Evolutionary conservation across 30 jellyfish, hydroid and myxozoan genomes (phyloP).

Genomic region (Chironex yamaguchii): DNA sequence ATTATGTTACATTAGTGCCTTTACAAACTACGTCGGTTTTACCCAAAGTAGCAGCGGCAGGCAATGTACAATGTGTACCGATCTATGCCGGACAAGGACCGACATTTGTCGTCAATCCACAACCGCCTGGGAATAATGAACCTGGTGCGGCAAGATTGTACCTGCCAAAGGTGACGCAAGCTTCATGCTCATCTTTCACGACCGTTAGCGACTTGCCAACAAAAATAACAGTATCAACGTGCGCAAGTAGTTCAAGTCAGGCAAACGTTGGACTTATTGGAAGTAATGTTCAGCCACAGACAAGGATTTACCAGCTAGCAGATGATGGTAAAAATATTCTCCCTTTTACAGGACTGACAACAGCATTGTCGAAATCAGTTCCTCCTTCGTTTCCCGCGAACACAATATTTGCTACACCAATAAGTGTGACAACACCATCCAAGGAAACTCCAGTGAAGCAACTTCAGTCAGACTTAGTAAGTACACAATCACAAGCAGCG

Average conservation of each 20-base stretch:
- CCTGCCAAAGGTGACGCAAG: slow-evolving; percentile 70
- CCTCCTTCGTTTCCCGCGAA: neutral
- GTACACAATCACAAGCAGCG: neutral
- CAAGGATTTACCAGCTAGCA: neutral
- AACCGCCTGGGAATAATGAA: slow-evolving; percentile 70
- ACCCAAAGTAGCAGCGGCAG: slow-evolving; percentile 25
- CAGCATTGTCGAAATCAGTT: neutral
- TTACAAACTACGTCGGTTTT: slow-evolving; percentile 4
- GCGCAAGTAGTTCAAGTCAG: neutral
- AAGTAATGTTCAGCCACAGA: neutral
- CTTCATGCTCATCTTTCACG: neutral
- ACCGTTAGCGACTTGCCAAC: neutral
- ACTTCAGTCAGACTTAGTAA: neutral
- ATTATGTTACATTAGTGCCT: slow-evolving; percentile 70
- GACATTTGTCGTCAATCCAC: slow-evolving; percentile 68
- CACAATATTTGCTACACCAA: neutral
- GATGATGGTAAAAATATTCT: neutral
- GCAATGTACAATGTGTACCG: slow-evolving; percentile 1
- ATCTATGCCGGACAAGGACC: slow-evolving; percentile 57
- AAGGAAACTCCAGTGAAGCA: neutral
- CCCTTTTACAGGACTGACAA: neutral
- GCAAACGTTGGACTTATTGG: neutral
- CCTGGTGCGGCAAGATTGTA: slow-evolving; percentile 76
- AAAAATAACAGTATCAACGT: neutral
- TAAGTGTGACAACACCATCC: neutral